Conservation (phyloP, 2,113 vertebrate species). For the Leuciscus idus region DNA sequence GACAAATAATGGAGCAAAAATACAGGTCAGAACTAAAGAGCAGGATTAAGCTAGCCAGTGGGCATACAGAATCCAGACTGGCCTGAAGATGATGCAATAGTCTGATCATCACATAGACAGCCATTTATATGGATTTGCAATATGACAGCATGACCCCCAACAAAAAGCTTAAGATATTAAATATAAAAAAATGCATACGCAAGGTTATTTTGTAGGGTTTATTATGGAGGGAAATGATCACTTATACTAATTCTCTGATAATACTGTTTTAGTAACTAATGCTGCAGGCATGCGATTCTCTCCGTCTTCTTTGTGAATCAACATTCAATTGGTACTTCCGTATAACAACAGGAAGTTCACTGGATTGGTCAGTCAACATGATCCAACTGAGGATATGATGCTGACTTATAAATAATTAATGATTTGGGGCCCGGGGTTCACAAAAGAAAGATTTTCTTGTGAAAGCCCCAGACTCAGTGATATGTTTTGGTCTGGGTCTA, state of each 20-base stretch:
- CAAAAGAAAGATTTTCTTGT: slow-evolving; percentile 17
- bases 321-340: slow-evolving; percentile 10
- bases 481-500: neutral
- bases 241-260: neutral
- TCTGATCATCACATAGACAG: slow-evolving; percentile 11
- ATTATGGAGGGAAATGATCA: neutral
- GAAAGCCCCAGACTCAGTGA: neutral
- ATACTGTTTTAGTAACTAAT: neutral
- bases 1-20: slow-evolving; percentile 9
- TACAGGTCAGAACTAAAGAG: slow-evolving; percentile 18
- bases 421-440: slow-evolving; percentile 22
- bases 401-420: slow-evolving; percentile 41
- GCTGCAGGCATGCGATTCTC: neutral
- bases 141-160: neutral
- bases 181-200: neutral
- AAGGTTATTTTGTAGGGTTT: neutral
- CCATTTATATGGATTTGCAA: neutral
- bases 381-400: slow-evolving; percentile 50
- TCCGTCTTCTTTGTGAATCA: neutral
- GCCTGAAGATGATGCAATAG: slow-evolving; percentile 21
- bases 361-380: slow-evolving; percentile 24
- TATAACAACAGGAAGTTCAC: slow-evolving; percentile 39
- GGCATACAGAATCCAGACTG: slow-evolving; percentile 8
- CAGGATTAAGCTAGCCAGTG: neutral
- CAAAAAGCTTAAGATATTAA: neutral